These are phyloP conservation scores for Sakesphorus luctuosus DNA, from an alignment of 2,113 vertebrate genomes.

Conservation along the genomic window DNA sequence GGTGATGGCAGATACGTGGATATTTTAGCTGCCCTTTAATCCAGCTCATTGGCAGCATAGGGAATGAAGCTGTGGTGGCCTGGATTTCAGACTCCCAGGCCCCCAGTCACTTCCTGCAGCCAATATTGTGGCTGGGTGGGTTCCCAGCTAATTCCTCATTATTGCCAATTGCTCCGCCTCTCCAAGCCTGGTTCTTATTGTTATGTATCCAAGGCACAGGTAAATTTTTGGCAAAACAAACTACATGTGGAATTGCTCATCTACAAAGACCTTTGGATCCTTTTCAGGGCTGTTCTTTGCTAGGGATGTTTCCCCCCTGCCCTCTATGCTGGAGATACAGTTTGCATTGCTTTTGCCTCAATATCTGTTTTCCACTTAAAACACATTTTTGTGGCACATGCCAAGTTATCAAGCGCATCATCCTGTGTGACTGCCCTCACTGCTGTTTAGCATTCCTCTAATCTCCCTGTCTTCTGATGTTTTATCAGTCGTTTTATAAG, in stretches of 20 bases:
- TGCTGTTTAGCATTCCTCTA: neutral
- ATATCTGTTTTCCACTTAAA: neutral
- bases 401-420: neutral
- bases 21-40: neutral
- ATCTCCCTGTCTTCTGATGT: neutral
- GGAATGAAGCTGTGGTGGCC: neutral
- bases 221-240: neutral
- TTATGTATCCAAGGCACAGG: neutral
- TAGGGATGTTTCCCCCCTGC: fast-evolving
- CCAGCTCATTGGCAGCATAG: neutral
- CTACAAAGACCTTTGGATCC: neutral
- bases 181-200: neutral
- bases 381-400: neutral
- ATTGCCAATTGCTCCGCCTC: neutral
- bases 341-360: neutral
- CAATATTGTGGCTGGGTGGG: neutral
- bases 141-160: neutral
- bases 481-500: neutral
- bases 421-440: neutral
- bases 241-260: neutral
- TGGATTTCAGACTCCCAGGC: neutral
- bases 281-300: neutral
- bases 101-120: neutral
- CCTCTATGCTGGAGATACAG: fast-evolving
- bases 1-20: neutral